Evolutionary conservation across 2,888 invertebrate genomes (phyloP).

Genomic region (Spodoptera picta): DNA sequence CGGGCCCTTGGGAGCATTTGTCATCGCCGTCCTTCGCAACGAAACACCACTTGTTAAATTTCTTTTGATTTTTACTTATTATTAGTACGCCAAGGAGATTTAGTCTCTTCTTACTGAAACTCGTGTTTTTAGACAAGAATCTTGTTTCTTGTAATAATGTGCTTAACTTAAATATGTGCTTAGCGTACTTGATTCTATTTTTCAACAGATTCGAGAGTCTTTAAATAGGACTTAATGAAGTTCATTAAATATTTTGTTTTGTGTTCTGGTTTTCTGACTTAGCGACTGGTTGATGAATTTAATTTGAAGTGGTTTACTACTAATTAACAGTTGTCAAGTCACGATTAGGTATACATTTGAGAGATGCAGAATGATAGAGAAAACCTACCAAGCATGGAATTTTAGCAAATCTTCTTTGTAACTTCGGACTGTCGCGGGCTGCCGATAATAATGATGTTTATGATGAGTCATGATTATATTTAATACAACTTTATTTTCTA

Average conservation of each 20-base stretch:
- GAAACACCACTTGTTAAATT: conserved; percentile 61
- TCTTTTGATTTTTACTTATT: conserved; percentile 64
- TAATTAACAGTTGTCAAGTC: too few relatives aligned
- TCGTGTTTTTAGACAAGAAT: conserved; percentile 29
- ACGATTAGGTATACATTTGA: too few relatives aligned
- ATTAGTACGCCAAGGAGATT: conserved; percentile 35
- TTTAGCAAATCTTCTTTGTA: too few relatives aligned
- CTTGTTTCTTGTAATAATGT: conserved; percentile 30
- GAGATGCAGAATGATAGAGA: too few relatives aligned
- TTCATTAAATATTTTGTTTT: conserved; percentile 34
- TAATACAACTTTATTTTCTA: too few relatives aligned
- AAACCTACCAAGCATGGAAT: too few relatives aligned
- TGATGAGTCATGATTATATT: too few relatives aligned
- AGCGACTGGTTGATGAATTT: too few relatives aligned
- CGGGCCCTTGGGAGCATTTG: conserved; percentile 71
- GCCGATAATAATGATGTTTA: too few relatives aligned
- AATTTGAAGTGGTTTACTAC: too few relatives aligned
- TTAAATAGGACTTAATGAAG: conserved; percentile 32
- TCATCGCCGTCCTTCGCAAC: conserved; percentile 59
- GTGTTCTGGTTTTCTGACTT: conserved; percentile 4
- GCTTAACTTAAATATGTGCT: conserved; percentile 32
- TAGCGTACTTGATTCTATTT: conserved; percentile 44
- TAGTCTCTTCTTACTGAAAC: conserved; percentile 20
- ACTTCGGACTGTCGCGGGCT: too few relatives aligned
- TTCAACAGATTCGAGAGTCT: conserved; percentile 29